Evolutionary conservation across 2,888 invertebrate species (phyloP).

Genomic region (Aphidius colemani): DNA sequence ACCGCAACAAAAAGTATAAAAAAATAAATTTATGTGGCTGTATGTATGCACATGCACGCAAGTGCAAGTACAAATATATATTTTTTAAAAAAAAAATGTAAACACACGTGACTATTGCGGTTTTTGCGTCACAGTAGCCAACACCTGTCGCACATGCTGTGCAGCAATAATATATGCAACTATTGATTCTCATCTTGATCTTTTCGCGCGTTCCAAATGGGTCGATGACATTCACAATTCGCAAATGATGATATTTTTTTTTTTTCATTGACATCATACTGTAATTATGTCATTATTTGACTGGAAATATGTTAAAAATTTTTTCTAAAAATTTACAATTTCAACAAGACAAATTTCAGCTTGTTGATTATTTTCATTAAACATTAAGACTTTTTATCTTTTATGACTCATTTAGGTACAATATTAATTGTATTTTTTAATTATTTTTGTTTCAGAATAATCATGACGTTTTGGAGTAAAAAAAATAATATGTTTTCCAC

Average conservation of each 20-base stretch:
- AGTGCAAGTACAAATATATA: conserved; percentile 7
- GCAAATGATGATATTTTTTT: no score
- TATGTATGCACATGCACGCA: conserved; percentile 18
- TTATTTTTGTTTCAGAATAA: not conserved
- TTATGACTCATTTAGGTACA: no score
- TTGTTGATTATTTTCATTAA: no score
- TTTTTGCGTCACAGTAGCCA: conserved; percentile 27
- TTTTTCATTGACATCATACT: no score
- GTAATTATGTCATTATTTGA: no score
- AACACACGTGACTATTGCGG: conserved; percentile 29
- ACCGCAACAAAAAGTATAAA: not conserved
- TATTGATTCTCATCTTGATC: no score
- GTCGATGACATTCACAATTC: conserved; percentile 2
- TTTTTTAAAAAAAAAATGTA: conserved; percentile 8
- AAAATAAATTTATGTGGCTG: not conserved
- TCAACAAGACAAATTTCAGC: no score
- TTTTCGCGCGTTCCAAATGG: not conserved
- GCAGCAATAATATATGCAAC: not conserved
- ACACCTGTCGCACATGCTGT: conserved; percentile 32
- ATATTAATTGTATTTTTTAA: not conserved
- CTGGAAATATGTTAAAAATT: no score
- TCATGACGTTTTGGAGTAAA: not conserved
- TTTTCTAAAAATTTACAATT: no score
- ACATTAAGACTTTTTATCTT: no score
- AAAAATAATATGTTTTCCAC: conserved; percentile 18